Evolutionary conservation across 1,140 invertebrate species (phyloP), one percentile per base, ranked within the genome.

Genomic region (Drosophila watanabei): DNA sequence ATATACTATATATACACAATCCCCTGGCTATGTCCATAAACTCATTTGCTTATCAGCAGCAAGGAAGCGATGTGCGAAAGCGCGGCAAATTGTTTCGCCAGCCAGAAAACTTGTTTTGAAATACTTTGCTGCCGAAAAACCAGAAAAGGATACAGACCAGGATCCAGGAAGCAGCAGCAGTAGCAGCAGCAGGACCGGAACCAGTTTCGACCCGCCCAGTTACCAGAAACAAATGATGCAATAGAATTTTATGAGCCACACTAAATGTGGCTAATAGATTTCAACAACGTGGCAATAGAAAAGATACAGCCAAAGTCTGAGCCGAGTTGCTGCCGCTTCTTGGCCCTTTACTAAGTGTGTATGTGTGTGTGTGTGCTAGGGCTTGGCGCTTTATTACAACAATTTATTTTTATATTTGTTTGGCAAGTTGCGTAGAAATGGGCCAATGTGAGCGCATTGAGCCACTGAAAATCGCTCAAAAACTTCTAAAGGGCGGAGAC

Each of bases 371-470:
- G 59, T 78, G 49, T 70, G 52, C 68, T 57, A 58, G 51, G 77
- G 66, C 59, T 72, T 73, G 62, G 51, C 61, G 77, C 68, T 77
- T 80, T 84, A 89, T 90, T 85, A 78, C 64, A 90, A 90, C 87
- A 90, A 90, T 90, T 90, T 90, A 86, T 90, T 90, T 90, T 90
- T 90, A 90, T 90, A 90, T 86, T 90, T 90, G 86, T 90, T 90
- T 90, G 86, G 75, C 87, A 90, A 90, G 82, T 90, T 90, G 86
- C 76, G 75, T 91, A 80, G 79, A 89, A 89, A 89, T 90, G 66
- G 86, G 71, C 75, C 75, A 86, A 82, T 86, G 70, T 72, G 66
- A 79, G 59, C 62, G 78, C 68, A 69, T 72, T 79, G 75, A 75
- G 84, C 64, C 63, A 70, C 79, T 70, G 75, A 81, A 82, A 85